Evolutionary conservation across 1,140 invertebrate species (phyloP).

Genomic region (Trachymyrmex septentrionalis): DNA sequence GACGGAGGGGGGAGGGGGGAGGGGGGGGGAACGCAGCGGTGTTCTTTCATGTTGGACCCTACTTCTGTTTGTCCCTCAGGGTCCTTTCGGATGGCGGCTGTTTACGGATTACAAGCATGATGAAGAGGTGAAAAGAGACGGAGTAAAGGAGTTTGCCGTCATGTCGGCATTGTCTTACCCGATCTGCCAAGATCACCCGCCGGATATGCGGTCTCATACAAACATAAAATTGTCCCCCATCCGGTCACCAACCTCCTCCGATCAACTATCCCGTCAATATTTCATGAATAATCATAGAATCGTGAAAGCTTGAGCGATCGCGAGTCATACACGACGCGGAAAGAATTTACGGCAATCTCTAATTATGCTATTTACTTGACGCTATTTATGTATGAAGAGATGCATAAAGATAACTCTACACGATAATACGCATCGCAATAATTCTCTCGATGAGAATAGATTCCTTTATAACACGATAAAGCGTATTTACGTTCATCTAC

Average conservation of each 20-base stretch:
- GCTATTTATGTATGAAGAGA: neutral
- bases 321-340: neutral
- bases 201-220: constrained; percentile 71
- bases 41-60: constrained; percentile 80
- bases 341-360: neutral
- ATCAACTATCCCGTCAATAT: constrained; percentile 53
- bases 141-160: constrained; percentile 61
- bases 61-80: constrained; percentile 76
- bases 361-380: neutral
- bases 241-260: constrained; percentile 9
- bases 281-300: constrained; percentile 73
- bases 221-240: constrained; percentile 63
- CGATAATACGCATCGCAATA: neutral
- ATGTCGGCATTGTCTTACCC: constrained; percentile 75
- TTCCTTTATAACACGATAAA: neutral
- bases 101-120: constrained; percentile 37
- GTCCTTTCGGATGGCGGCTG: constrained; percentile 68
- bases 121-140: constrained; percentile 1
- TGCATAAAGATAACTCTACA: neutral
- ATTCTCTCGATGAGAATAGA: neutral
- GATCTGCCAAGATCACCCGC: constrained; percentile 71
- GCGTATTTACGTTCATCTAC: neutral
- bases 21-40: constrained; percentile 72
- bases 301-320: neutral
- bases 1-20: no score